Evolutionary conservation across 2,113 vertebrate genomes (phyloP), one percentile per base, ranked within the genome.

Genomic region (Oreocharis arfaki): DNA sequence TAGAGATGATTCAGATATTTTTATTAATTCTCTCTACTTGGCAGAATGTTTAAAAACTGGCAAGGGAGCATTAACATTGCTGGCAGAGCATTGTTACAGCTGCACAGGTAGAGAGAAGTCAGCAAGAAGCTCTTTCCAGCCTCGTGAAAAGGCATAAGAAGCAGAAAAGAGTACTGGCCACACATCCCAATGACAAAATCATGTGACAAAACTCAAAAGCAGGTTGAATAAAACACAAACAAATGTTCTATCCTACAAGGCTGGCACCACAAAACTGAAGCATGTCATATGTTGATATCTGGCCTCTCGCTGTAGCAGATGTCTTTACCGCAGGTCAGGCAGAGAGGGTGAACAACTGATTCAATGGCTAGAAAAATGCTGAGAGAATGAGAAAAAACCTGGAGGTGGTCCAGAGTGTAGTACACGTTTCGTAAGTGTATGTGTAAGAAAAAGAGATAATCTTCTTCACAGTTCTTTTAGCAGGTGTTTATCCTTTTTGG

Each of bases 11-110:
- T 97, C 78, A 68, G 87, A 93, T 91, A 89, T 95, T 97, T 46
- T 90, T 94, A 96, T 95, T 94, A 94, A 95, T 97, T 96, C 81
- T 96, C 61, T 73, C 68, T 83, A 52, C 88, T 96, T 96, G 95
- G 94, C 74, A 95, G 79, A 83, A 85, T 85, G 73, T 87, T 96
- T 93, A 87, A 96, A 97, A 97, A 74, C 64, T 90, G 89, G 63
- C 87, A 93, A 97, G 90, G 84, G 93, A 97, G 28, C 65, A 35
- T 63, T 50, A 97, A 28, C 49, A 18, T 37, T 56, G 69, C 39
- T 90, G 78, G 87, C 64, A 92, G 82, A 65, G 47, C 47, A 70
- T 22, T 22, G 24, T 80, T 91, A 94, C 50, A 95, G 86, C 85
- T 94, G 91, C 67, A 85, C 56, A 88, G 84, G 83, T 95, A 77